Conservation (phyloP, 1,140 invertebrate species). For the Calliphora vicina region DNA sequence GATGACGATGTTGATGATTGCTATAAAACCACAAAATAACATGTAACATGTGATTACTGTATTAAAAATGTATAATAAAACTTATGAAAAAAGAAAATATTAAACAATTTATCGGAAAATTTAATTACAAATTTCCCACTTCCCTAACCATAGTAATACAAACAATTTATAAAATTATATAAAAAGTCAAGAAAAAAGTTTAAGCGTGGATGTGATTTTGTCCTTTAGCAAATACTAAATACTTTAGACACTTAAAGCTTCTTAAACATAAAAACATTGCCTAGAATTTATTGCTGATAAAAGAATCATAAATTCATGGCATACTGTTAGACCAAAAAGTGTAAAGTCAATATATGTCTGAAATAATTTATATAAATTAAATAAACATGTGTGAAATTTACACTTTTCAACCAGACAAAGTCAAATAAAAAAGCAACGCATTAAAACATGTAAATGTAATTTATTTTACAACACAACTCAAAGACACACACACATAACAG, state of each 20-base stretch:
- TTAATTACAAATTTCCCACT: too few species aligned
- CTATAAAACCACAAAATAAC: slow-evolving; percentile 1
- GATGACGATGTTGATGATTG: neutral
- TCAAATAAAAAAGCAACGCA: neutral
- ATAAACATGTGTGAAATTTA: neutral
- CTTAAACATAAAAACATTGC: too few species aligned
- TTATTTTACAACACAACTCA: neutral
- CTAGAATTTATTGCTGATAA: neutral
- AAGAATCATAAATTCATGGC: neutral
- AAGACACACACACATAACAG: neutral
- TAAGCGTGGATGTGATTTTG: too few species aligned
- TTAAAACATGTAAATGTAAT: neutral
- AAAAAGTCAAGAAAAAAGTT: too few species aligned
- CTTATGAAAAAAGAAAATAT: too few species aligned
- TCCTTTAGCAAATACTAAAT: too few species aligned
- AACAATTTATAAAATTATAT: too few species aligned
- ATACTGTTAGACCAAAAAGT: neutral
- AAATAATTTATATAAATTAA: neutral
- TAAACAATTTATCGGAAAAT: too few species aligned
- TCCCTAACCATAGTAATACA: too few species aligned
- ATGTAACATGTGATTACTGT: neutral
- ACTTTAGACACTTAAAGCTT: too few species aligned
- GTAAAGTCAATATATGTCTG: neutral
- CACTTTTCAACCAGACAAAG: neutral
- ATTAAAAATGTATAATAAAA: too few species aligned